Evolutionary conservation across 2,888 invertebrate species (phyloP), one percentile per base, ranked within the genome.

Genomic region (Dromius quadrimaculatus): DNA sequence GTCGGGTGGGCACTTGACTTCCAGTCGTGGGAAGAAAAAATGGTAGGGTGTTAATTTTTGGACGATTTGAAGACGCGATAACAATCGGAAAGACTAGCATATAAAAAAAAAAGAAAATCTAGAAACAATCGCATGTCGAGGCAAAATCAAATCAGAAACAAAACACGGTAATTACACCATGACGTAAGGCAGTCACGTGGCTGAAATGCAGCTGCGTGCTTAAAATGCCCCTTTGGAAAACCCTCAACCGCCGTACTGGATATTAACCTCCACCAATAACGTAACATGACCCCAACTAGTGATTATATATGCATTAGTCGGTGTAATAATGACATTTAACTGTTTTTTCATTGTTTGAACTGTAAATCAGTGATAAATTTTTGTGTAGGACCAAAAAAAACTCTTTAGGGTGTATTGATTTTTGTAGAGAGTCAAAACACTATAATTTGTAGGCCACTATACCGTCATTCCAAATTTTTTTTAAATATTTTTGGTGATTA

Each of bases 91-190:
- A 8, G 36, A 11, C 2, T 11, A 36, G 2, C 2, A 11, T 36
- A 36, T 47, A 47, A 20, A 20, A n/a, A 20, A 47, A 22, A n/a
- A 47, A 20, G 19, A 47, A 17, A 47, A 19, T 47, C 17, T 47
- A 19, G 17, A 47, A 19, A 19, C 76, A 78, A 77, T 80, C 75
- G 80, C 81, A 78, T 80, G 81, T 75, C 74, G 74, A 73, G 76
- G 75, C 75, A 74, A 78, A 79, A 80, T 80, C 79, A 80, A 80
- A 80, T 79, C 80, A 80, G 79, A 80, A 76, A 78, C 77, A 77
- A 74, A 66, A 54, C 41, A 57, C 34, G 73, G 72, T 76, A 74
- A 76, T 76, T 75, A 74, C 72, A 72, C 66, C 50, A 72, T 75
- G 75, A 75, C 75, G 74, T 72, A 72, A 76, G 74, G 74, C 74